These are phyloP conservation scores for Pandemis cinnamomeana DNA, from an alignment of 2,888 invertebrate genomes.

Conservation along the genomic window DNA sequence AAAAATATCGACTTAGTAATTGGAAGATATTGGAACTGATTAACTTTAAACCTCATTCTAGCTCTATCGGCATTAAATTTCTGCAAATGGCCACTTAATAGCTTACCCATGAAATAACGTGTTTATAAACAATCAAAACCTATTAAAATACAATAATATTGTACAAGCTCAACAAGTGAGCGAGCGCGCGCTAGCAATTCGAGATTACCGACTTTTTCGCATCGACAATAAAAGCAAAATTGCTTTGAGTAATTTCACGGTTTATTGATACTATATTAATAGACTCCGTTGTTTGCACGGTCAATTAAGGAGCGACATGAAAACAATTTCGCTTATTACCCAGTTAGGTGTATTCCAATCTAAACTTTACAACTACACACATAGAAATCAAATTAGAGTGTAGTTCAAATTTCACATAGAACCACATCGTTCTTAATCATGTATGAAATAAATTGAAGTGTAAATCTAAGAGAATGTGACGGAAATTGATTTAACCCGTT, in stretches of 20 bases:
- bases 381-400: not conserved
- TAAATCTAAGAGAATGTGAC: too few species aligned
- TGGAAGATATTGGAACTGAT: too few species aligned
- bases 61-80: too few species aligned
- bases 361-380: not conserved
- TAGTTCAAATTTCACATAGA: not conserved
- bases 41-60: too few species aligned
- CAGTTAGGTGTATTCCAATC: not conserved
- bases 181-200: not conserved
- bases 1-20: too few species aligned
- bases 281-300: not conserved
- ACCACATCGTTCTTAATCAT: not conserved
- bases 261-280: slow-evolving; percentile 8
- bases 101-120: too few species aligned
- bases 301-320: slow-evolving; percentile 7
- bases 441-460: not conserved
- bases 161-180: not conserved
- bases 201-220: not conserved
- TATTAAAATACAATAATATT: not conserved
- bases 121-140: not conserved
- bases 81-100: too few species aligned
- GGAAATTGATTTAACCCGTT: too few species aligned
- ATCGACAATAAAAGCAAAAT: not conserved
- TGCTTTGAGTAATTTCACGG: not conserved
- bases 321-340: not conserved